These are phyloP conservation scores for Dolichopus griseipennis DNA, from an alignment of 2,888 invertebrate species.

Conservation along the genomic window DNA sequence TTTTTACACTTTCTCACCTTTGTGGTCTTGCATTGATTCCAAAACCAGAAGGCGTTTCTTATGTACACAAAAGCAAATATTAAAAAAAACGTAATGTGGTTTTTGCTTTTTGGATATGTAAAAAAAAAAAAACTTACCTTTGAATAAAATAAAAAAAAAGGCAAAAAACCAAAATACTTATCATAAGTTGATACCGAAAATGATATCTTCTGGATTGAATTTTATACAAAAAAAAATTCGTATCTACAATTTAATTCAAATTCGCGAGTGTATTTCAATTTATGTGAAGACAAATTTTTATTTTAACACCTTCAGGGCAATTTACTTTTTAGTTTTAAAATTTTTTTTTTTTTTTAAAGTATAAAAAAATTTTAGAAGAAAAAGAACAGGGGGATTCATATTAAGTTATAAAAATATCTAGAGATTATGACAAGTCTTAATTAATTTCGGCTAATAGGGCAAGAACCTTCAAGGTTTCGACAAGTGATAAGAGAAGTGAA, in stretches of 20 bases:
- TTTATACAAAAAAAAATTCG: not conserved
- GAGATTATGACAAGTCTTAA: too few species aligned
- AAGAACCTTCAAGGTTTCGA: too few species aligned
- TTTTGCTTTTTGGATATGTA: not conserved
- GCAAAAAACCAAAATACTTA: not conserved
- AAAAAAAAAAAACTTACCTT: not conserved
- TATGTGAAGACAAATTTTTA: conserved; percentile 1
- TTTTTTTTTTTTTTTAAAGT: not conserved
- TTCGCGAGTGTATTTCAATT: not conserved
- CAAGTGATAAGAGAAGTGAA: too few species aligned
- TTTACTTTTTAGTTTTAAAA: not conserved
- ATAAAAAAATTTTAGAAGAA: too few species aligned
- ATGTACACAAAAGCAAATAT: too few species aligned
- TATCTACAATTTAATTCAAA: not conserved
- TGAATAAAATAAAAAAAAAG: not conserved
- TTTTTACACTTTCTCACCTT: not conserved
- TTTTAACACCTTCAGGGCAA: conserved; percentile 6
- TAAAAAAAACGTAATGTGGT: not conserved
- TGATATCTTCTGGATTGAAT: not conserved
- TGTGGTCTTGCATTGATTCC: not conserved
- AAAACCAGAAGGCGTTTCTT: not conserved
- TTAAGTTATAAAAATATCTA: too few species aligned
- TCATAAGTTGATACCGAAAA: not conserved
- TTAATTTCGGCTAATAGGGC: too few species aligned
- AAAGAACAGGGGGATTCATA: too few species aligned